phyloP scores from a whole-genome alignment of 2,113 vertebrate genomes.

The Collichthys lucidus region DNA sequence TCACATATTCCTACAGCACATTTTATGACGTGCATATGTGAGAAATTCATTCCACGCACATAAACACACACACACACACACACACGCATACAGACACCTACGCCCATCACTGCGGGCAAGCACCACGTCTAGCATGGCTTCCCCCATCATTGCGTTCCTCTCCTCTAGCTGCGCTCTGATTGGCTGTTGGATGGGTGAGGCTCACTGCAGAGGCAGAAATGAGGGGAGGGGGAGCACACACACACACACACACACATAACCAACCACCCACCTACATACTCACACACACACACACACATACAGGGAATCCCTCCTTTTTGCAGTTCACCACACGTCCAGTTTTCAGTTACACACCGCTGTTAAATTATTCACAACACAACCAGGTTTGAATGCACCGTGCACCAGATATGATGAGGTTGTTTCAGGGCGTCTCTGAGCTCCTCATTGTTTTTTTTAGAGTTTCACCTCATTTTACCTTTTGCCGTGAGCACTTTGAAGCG shows the following conservation, averaged over 20 bases:
- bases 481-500: not conserved
- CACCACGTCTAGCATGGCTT: conserved; percentile 60
- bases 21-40: not conserved
- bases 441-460: not conserved
- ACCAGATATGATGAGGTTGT: conserved; percentile 1
- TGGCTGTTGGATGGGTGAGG: conserved; percentile 80
- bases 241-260: not conserved
- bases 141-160: conserved; percentile 56
- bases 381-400: conserved; percentile 15
- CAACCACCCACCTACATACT: not conserved
- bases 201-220: conserved; percentile 80
- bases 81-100: conserved; percentile 33
- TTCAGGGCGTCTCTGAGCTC: not conserved
- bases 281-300: conserved; percentile 17
- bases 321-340: conserved; percentile 17
- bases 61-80: conserved; percentile 9
- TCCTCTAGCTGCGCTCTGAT: conserved; percentile 62
- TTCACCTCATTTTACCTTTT: conserved; percentile 54
- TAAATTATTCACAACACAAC: conserved; percentile 61
- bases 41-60: conserved; percentile 10
- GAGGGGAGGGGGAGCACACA: conserved; percentile 39
- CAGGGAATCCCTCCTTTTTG: conserved; percentile 73
- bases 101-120: conserved; percentile 65
- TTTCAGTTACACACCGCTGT: conserved; percentile 40
- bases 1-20: not conserved